Evolutionary conservation across 2,888 invertebrate genomes (phyloP).

Genomic region (Hydroisotoma schaefferi): DNA sequence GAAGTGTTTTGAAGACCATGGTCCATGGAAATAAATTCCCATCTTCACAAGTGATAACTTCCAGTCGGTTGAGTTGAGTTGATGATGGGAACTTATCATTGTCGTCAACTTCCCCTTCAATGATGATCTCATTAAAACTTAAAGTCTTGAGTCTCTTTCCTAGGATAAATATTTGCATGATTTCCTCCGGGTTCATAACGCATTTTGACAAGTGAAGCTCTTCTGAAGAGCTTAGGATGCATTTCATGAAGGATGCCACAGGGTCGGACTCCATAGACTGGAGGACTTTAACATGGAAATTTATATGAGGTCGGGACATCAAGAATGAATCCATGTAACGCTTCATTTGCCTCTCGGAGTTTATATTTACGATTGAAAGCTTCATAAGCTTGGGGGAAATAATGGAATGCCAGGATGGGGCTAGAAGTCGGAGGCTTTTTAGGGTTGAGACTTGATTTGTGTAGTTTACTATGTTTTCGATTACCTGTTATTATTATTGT

Average conservation of each 20-base stretch:
- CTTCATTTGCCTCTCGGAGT: slow-evolving; percentile 17
- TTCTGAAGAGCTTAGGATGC: slow-evolving; percentile 8
- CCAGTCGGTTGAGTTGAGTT: slow-evolving; percentile 20
- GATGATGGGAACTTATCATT: not conserved
- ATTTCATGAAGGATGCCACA: not conserved
- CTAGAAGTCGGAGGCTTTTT: slow-evolving; percentile 15
- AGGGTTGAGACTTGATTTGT: slow-evolving; percentile 9
- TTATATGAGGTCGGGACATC: slow-evolving; percentile 4
- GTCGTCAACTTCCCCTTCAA: slow-evolving; percentile 9
- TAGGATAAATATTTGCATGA: slow-evolving; percentile 12
- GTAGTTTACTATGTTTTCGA: slow-evolving; percentile 18
- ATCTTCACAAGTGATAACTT: slow-evolving; percentile 28
- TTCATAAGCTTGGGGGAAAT: slow-evolving; percentile 11
- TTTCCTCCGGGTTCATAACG: slow-evolving; percentile 15
- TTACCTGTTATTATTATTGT: slow-evolving; percentile 12
- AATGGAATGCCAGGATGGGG: slow-evolving; percentile 11
- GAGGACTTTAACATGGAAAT: slow-evolving; percentile 23
- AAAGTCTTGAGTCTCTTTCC: slow-evolving; percentile 14
- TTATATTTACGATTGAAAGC: slow-evolving; percentile 21
- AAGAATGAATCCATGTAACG: not conserved
- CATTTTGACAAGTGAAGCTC: slow-evolving; percentile 28
- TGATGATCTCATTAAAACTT: slow-evolving; percentile 24
- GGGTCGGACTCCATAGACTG: slow-evolving; percentile 12
- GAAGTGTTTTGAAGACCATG: slow-evolving; percentile 17
- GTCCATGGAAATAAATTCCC: slow-evolving; percentile 30